phyloP scores from a whole-genome alignment of 1,140 invertebrate species.

The Steinernema feltiae region DNA sequence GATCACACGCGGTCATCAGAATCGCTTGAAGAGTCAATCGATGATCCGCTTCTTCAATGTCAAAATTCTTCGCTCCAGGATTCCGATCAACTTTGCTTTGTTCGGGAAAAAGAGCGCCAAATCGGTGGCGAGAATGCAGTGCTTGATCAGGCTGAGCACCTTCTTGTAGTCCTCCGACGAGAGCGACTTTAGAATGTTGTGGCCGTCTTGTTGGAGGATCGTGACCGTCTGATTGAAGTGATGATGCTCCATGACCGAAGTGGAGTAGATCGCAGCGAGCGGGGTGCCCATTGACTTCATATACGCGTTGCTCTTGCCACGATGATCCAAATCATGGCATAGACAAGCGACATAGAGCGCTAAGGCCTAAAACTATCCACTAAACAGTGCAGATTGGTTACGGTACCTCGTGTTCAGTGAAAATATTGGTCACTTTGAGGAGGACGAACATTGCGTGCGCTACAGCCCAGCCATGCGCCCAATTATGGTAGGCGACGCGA shows the following conservation, averaged over 20 bases:
- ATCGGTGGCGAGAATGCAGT: conserved; percentile 77
- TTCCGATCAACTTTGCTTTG: conserved; percentile 62
- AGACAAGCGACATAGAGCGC: conserved; percentile 88
- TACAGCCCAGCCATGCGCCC: conserved; percentile 77
- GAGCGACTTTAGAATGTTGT: conserved; percentile 73
- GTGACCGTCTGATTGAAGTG: conserved; percentile 80
- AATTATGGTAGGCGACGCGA: conserved; percentile 72
- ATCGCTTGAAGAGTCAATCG: conserved; percentile 65
- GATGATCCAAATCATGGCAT: conserved; percentile 88
- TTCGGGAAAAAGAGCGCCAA: conserved; percentile 74
- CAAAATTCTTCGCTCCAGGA: conserved; percentile 44
- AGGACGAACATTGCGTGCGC: conserved; percentile 75
- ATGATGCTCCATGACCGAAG: conserved; percentile 77
- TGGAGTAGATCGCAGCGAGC: conserved; percentile 73
- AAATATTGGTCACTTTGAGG: conserved; percentile 64
- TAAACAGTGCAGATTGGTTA: too few species aligned
- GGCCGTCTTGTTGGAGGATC: conserved; percentile 74
- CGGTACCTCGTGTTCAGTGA: conserved; percentile 66
- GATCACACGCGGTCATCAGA: conserved; percentile 74
- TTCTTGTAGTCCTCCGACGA: conserved; percentile 71
- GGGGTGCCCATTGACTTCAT: conserved; percentile 81
- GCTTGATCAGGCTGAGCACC: conserved; percentile 69
- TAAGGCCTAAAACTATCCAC: conserved; percentile 79
- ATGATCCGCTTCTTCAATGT: conserved; percentile 45
- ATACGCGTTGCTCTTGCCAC: conserved; percentile 80